A percentile compares a stretch with the other conserved stretches of the same genome.
Evolutionary conservation across 2,888 invertebrate genomes (phyloP).

Genomic region (Phlogophora meticulosa): DNA sequence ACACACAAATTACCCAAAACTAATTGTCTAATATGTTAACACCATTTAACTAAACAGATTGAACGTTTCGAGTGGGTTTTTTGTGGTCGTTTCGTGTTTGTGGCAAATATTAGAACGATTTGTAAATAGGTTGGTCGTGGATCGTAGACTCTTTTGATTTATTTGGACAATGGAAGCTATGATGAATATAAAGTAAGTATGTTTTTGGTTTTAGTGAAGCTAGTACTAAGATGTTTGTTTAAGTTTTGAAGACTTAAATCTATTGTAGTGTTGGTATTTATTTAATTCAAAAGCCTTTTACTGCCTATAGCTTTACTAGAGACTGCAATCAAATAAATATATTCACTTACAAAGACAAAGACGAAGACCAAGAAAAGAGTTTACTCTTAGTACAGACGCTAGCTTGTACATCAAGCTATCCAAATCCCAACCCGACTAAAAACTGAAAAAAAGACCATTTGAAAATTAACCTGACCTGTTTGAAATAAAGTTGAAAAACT

Average conservation of each 20-base stretch:
- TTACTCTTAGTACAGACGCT: no score
- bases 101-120: conserved; percentile 39
- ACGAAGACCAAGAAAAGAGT: no score
- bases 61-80: conserved; percentile 59
- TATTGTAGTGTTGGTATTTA: no score
- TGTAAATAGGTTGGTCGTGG: conserved; percentile 16
- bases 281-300: no score
- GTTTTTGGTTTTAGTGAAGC: neutral
- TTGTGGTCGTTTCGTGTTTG: conserved; percentile 44
- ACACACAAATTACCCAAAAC: conserved; percentile 88
- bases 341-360: no score
- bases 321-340: no score
- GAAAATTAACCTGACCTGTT: neutral
- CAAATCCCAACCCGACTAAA: no score
- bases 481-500: no score
- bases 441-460: neutral
- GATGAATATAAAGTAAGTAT: no score
- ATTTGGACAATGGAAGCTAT: neutral
- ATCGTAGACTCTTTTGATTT: neutral
- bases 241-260: no score
- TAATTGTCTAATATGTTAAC: conserved; percentile 87
- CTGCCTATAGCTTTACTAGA: no score
- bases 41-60: conserved; percentile 87
- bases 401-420: no score
- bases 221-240: neutral